These are phyloP conservation scores for Onychomys torridus DNA, from an alignment of 2,797 vertebrate species.

Conservation along the genomic window DNA sequence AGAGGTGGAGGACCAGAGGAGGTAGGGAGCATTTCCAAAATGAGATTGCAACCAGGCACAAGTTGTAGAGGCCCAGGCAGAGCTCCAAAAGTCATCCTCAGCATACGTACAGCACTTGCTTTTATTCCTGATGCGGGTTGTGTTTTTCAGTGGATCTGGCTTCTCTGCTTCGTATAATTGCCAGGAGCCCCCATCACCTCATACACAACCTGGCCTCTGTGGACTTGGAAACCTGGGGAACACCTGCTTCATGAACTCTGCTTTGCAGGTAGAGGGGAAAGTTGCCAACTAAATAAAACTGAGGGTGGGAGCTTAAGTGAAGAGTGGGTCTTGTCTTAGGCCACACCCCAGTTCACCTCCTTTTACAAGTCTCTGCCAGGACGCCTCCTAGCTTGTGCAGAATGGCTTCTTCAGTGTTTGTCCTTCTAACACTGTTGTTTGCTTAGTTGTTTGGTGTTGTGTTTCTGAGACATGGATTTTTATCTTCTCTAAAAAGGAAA, in stretches of 20 bases:
- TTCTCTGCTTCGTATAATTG: conserved; percentile 95
- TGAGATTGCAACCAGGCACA: neutral
- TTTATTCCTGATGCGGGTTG: conserved; percentile 81
- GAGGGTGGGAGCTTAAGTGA: neutral
- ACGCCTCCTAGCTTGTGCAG: neutral
- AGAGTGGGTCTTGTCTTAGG: neutral
- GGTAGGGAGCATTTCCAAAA: neutral
- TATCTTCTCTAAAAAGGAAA: neutral
- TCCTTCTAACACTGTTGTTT: neutral
- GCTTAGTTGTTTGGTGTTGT: neutral
- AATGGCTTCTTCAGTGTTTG: neutral
- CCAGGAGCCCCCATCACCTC: conserved; percentile 89
- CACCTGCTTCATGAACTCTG: conserved; percentile 99
- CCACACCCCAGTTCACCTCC: neutral
- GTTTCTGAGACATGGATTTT: neutral
- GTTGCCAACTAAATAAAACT: neutral
- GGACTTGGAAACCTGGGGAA: conserved; percentile 98
- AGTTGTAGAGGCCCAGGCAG: neutral
- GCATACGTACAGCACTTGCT: conserved; percentile 25
- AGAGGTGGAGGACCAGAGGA: neutral
- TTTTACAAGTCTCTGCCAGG: neutral
- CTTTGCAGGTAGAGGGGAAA: conserved; percentile 92
- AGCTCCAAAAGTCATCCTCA: neutral
- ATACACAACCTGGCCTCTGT: conserved; percentile 96
- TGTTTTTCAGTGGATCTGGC: conserved; percentile 92